Base-by-base conservation (phyloP, 2,888 invertebrate species). In the Tetrapedia diversipes region DNA sequence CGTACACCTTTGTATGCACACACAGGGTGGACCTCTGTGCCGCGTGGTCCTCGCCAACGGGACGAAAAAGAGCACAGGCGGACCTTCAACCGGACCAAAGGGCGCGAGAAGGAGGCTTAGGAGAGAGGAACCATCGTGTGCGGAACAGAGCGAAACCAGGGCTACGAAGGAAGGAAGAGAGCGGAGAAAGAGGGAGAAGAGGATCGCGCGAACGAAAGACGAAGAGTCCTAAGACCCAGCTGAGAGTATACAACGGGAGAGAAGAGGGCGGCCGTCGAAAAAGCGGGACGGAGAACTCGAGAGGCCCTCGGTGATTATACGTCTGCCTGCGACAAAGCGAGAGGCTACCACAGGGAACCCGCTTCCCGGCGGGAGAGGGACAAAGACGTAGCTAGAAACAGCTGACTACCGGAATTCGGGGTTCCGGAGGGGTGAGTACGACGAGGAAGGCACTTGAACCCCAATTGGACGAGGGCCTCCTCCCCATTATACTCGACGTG, bases 401-500 rank as follows among this genome's bases (percentile, higher is more conserved):
- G 90, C 89, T 89, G 90, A 89, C 88, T 88, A 88, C 89, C 89
- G 90, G 89, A 91, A 90, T 90, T 87, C 83, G 84, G 85, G 87
- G 88, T 89, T 88, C 87, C 89, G 86, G 88, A 89, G 88, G 91
- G 89, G 87, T 86, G 89, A 87, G 86, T 83, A 81, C 83, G 70
- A 72, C 79, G 83, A 81, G 84, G 82, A 83, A 86, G 86, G 81
- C 88, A 89, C 90, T 88, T 86, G 88, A 89, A 89, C 89, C 90
- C 90, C 87, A 88, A 90, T 89, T 87, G 86, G 87, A 87, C 80
- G 85, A 86, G 84, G 84, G 84, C 82, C 70, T 87, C 82, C 70
- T 87, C 84, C 87, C 90, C 88, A 90, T 90, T 90, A 88, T 89
- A 87, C 71, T 84, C 83, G 85, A 85, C 86, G 89, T 89, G 88